phyloP scores from a whole-genome alignment of 2,797 vertebrate species.

The Macropodus opercularis region DNA sequence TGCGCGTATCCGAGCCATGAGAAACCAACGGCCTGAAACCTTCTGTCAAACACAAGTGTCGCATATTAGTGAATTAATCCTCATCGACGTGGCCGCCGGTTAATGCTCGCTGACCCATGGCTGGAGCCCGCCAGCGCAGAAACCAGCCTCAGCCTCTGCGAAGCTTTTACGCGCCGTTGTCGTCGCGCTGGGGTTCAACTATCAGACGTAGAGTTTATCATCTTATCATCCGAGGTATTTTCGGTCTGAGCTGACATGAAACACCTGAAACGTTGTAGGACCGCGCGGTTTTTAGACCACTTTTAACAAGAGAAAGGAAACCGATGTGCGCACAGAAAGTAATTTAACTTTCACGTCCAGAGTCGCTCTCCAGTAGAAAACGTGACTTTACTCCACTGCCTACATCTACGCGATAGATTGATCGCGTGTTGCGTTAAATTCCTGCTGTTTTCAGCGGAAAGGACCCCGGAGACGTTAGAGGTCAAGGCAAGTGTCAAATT shows the following conservation, averaged over 20 bases:
- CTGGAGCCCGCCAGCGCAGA: constrained; percentile 60
- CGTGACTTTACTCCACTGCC: not conserved
- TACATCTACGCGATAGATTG: fast-evolving
- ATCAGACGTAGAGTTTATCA: constrained; percentile 9
- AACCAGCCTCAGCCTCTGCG: not conserved
- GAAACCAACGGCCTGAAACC: constrained; percentile 65
- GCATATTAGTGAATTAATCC: constrained; percentile 70
- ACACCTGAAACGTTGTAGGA: not conserved
- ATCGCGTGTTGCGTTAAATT: not conserved
- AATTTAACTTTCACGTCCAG: not conserved
- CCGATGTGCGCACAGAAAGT: no score
- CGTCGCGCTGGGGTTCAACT: constrained; percentile 1
- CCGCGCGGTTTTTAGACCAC: no score
- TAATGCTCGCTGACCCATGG: constrained; percentile 76
- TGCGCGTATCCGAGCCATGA: constrained; percentile 47
- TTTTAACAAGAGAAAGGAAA: no score
- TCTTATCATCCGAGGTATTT: constrained; percentile 1
- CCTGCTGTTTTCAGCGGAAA: constrained; percentile 11
- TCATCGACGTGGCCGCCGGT: constrained; percentile 54
- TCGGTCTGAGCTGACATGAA: not conserved
- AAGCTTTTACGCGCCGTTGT: no score
- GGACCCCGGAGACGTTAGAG: not conserved
- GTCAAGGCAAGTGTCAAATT: constrained; percentile 42
- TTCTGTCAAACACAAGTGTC: constrained; percentile 64
- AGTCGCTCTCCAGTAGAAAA: not conserved